Evolutionary conservation across 2,113 vertebrate genomes (phyloP).

Genomic region (Hydrolagus affinis): DNA sequence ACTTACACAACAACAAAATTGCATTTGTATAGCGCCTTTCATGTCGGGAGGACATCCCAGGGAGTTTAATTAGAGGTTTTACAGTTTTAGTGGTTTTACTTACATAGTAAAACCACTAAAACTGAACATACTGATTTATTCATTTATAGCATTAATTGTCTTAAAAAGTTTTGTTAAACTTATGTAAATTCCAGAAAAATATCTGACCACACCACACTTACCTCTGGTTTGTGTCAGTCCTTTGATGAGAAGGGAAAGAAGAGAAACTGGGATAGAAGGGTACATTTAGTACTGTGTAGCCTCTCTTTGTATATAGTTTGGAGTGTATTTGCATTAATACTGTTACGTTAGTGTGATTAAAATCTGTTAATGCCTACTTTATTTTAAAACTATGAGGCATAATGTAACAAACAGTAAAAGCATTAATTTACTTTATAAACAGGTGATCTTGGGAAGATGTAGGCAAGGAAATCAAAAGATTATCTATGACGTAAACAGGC

Average conservation of each 20-base stretch:
- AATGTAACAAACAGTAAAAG: not conserved
- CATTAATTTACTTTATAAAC: constrained; percentile 1
- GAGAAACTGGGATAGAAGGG: not conserved
- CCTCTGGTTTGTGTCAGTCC: too few species aligned
- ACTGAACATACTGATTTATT: not conserved
- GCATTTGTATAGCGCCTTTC: too few species aligned
- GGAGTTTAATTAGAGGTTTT: too few species aligned
- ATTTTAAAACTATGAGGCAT: not conserved
- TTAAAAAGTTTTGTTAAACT: not conserved
- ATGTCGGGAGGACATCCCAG: too few species aligned
- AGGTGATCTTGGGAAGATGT: constrained; percentile 15
- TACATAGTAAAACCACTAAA: too few species aligned
- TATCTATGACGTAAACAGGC: constrained; percentile 37
- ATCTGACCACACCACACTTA: too few species aligned
- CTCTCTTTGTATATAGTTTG: not conserved
- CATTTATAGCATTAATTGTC: not conserved
- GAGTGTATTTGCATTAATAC: not conserved
- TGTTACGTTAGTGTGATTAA: not conserved
- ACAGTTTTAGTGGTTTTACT: too few species aligned
- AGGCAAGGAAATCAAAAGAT: constrained; percentile 38
- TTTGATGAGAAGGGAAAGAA: not conserved
- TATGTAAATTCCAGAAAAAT: not conserved
- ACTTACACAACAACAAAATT: too few species aligned
- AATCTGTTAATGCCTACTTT: not conserved
- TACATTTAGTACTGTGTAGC: not conserved